A percentile compares a stretch with the other conserved stretches of the same genome.
Conservation (phyloP, 2,888 invertebrate genomes). For the Tenthredo livida region DNA sequence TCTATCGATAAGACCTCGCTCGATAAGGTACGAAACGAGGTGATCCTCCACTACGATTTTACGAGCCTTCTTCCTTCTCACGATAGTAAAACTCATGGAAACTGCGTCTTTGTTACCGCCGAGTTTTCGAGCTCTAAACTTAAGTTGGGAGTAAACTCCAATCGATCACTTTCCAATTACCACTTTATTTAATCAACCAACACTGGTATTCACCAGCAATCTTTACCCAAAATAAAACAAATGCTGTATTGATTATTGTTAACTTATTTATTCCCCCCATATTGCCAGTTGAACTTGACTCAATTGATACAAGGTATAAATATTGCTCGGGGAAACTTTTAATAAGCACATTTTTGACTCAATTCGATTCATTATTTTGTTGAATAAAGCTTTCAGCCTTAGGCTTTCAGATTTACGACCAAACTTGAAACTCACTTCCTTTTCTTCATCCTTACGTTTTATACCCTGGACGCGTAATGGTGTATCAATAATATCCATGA, state of each 20-base stretch:
- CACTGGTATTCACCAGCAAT: background rate
- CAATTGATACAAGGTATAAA: background rate
- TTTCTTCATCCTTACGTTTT: background rate
- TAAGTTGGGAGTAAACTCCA: background rate
- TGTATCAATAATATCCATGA: constrained; percentile 14
- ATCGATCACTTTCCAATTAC: constrained; percentile 39
- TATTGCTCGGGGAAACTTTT: background rate
- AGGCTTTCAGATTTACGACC: background rate
- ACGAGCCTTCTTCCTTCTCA: constrained; percentile 4
- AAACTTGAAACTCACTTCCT: background rate
- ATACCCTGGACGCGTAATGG: background rate
- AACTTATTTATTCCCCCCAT: background rate
- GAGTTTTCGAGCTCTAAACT: background rate
- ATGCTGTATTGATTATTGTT: background rate
- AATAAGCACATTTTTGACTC: background rate
- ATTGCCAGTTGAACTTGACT: background rate
- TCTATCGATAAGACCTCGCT: constrained; percentile 50
- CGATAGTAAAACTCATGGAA: constrained; percentile 31
- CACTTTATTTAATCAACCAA: constrained; percentile 32
- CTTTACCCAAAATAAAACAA: background rate
- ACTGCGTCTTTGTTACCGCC: constrained; percentile 2
- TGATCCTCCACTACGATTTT: constrained; percentile 38
- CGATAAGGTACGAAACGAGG: constrained; percentile 52
- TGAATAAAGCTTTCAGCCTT: background rate
- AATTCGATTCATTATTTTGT: constrained; percentile 1